Base-by-base conservation (phyloP, 2,888 invertebrate species). In the Leuctra nigra region DNA sequence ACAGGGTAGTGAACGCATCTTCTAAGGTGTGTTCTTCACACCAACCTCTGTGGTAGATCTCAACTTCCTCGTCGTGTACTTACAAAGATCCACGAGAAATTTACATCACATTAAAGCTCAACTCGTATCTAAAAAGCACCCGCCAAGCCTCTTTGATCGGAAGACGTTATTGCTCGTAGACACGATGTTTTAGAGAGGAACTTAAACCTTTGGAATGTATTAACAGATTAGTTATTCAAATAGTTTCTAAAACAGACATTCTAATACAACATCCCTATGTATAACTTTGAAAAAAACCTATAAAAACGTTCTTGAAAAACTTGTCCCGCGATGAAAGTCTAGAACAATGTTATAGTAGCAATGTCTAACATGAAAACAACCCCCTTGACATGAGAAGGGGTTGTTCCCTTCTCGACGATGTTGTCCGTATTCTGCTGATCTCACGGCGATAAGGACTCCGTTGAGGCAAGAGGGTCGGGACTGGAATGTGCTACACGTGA, bases 41-140 rank as follows among this genome's bases (percentile, higher is more conserved):
- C n/a, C n/a, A n/a, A n/a, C n/a, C n/a, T n/a, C n/a, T n/a, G n/a
- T n/a, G n/a, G n/a, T n/a, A n/a, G n/a, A n/a, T n/a, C n/a, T n/a
- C n/a, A n/a, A n/a, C n/a, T n/a, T n/a, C n/a, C n/a, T n/a, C n/a
- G n/a, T n/a, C n/a, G n/a, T n/a, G n/a, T n/a, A n/a, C n/a, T n/a
- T n/a, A n/a, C n/a, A n/a, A n/a, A n/a, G n/a, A n/a, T n/a, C n/a
- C 23, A 44, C 9, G 11, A 23, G 44, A 23, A 44, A 44, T 44
- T 44, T 44, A 44, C 44, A 44, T 44, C 22, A 16, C 20, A 44
- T 44, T 44, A 44, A 44, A 44, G 22, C 23, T n/a, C 22, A 44
- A 20, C 20, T 44, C 44, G 44, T 20, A 44, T 29, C 29, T 29
- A 7, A 29, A 29, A 29, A 11, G 29, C 11, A 29, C 29, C 29